phyloP scores from a whole-genome alignment of 2,797 vertebrate genomes.

The Jordanella pulchra region DNA sequence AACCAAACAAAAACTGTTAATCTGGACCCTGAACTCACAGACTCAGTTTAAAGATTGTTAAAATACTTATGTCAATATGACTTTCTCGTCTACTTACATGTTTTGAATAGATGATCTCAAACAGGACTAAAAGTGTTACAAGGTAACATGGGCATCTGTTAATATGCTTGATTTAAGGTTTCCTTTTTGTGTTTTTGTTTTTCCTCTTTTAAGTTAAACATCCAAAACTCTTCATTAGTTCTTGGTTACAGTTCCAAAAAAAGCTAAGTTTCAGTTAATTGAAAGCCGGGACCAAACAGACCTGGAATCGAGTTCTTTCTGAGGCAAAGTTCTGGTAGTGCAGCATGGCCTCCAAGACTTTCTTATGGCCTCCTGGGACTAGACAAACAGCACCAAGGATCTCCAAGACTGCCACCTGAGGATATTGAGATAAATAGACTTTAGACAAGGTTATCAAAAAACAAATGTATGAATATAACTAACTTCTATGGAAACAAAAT shows the following conservation, averaged over 20 bases:
- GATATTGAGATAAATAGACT: background rate
- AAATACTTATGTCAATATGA: background rate
- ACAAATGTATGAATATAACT: background rate
- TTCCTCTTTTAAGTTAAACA: background rate
- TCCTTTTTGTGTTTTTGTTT: too few relatives aligned
- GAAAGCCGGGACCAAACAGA: conserved; percentile 47
- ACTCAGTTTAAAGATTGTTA: background rate
- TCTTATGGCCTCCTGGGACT: conserved; percentile 95
- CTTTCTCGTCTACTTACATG: background rate
- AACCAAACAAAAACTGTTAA: background rate
- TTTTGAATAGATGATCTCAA: background rate
- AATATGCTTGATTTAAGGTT: too few relatives aligned
- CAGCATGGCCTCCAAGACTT: conserved; percentile 93
- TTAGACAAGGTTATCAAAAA: background rate
- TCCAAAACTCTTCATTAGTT: background rate
- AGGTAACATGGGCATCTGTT: background rate
- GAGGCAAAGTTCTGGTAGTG: conserved; percentile 93
- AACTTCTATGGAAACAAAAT: too few relatives aligned
- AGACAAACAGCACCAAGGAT: conserved; percentile 97
- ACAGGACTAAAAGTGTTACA: background rate
- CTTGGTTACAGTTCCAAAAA: background rate
- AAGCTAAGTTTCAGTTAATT: background rate
- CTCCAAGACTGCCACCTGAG: conserved; percentile 86
- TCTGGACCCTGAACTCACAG: background rate
- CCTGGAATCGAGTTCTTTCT: conserved; percentile 96